Base-by-base conservation (phyloP, 92 coral and sea anemone genomes). In the Galaxea fascicularis region DNA sequence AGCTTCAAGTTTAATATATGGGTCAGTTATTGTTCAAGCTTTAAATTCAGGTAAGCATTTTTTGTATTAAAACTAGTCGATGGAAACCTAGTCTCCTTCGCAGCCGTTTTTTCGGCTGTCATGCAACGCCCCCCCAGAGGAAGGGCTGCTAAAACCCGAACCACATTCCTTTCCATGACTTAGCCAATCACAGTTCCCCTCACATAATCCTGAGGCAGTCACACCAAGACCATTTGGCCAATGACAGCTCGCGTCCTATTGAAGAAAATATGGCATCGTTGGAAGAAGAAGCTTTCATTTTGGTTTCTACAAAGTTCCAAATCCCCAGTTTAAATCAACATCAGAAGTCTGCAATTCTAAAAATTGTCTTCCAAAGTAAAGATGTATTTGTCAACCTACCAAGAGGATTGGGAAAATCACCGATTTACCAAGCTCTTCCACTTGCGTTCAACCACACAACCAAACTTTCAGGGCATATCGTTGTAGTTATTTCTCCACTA, bases 401-500 rank as follows among this genome's bases (percentile, higher is more conserved):
- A 17, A 65, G 44, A 29, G 39, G 35, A 52, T 65, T 26, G 14
- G 71, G 35, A 65, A 65, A 65, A 24, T 65, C 71, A 8, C 14
- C 26, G 15, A 65, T 65, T 65, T 65, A 65, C 25, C 41, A 65
- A 65, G 46, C 71, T 65, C 46, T 65, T 15, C 71, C 71, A 29
- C 41, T 65, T 29, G 44, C 25, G 71, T 65, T 65, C 30, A n/a
- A 65, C 39, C 44, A 65, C 11, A 29, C 20, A 29, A 29, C 35
- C 71, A 29, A 65, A 28, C 35, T 11, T 65, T 14, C 70, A 24
- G 78, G 85, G 18, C 39, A 82, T 22, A 84, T 84, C 31, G 90
- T 79, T 62, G 71, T 47, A 51, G 90, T 86, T 60, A 81, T 86
- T 8, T 79, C 86, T 57, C 90, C 90, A 9, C 49, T 86, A 58